Conservation (phyloP, 2,888 invertebrate species). For the Neoitamus cyanurus region DNA sequence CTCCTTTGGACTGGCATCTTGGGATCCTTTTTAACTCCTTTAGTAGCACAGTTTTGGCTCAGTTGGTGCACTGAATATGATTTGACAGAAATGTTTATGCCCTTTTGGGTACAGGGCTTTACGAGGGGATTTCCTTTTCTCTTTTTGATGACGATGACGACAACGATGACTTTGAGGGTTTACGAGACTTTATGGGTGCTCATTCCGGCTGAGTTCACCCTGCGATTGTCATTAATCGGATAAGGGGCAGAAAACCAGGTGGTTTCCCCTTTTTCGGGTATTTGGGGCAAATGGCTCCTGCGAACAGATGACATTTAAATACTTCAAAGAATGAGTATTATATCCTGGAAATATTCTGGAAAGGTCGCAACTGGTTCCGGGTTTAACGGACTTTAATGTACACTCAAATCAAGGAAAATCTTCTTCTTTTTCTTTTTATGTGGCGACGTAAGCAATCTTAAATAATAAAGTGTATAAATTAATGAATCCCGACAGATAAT, state of each 20-base stretch:
- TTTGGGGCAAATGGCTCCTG: not conserved
- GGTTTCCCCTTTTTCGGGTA: conserved; percentile 16
- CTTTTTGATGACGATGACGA: conserved; percentile 40
- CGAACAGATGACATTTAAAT: not conserved
- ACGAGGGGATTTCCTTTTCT: conserved; percentile 40
- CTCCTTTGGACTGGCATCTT: not conserved
- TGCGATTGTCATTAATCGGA: conserved; percentile 44
- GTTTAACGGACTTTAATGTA: too few relatives aligned
- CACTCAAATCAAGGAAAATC: too few relatives aligned
- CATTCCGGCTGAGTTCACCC: conserved; percentile 30
- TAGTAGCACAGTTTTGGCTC: conserved; percentile 43
- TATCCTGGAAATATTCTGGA: not conserved
- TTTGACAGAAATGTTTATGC: conserved; percentile 44
- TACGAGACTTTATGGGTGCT: conserved; percentile 32
- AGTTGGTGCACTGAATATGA: conserved; percentile 45
- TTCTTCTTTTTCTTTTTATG: too few relatives aligned
- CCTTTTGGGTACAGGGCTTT: conserved; percentile 45
- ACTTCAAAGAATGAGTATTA: not conserved
- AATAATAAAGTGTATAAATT: too few relatives aligned
- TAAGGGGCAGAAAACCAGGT: conserved; percentile 18
- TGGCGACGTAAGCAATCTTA: too few relatives aligned
- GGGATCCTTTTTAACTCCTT: conserved; percentile 31
- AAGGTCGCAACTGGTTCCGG: not conserved
- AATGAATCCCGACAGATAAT: too few relatives aligned
- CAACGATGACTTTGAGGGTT: conserved; percentile 37